Conservation (phyloP, 2,888 invertebrate species). For the Drosophila helvetica region DNA sequence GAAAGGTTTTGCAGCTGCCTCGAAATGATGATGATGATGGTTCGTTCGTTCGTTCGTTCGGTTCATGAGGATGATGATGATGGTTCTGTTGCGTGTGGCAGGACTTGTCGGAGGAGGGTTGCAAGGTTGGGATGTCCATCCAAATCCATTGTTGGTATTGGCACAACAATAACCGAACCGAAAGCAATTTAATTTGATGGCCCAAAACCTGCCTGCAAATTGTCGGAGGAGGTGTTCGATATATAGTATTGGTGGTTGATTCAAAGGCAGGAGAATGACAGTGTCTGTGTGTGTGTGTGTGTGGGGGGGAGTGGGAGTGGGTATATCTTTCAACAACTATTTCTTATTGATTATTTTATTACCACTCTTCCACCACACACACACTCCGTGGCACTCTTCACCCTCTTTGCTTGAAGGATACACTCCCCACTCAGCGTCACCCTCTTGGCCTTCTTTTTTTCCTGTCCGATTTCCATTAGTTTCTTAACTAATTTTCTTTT, state of each 20-base stretch:
- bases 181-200: slow-evolving; percentile 69
- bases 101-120: slow-evolving; percentile 64
- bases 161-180: slow-evolving; percentile 65
- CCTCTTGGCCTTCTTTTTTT: not conserved
- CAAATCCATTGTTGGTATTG: slow-evolving; percentile 56
- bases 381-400: slow-evolving; percentile 12
- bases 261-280: slow-evolving; percentile 7
- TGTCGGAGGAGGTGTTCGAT: slow-evolving; percentile 24
- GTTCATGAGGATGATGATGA: slow-evolving; percentile 15
- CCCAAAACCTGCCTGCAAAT: slow-evolving; percentile 49
- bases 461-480: not conserved
- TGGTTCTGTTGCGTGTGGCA: slow-evolving; percentile 62
- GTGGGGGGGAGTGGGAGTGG: slow-evolving; percentile 17
- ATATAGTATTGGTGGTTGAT: slow-evolving; percentile 33
- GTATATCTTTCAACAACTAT: slow-evolving; percentile 22
- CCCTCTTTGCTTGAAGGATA: not conserved
- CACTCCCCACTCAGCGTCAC: not conserved
- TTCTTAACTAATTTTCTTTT: not conserved
- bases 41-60: slow-evolving; percentile 19
- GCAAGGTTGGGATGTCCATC: slow-evolving; percentile 42
- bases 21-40: slow-evolving; percentile 29
- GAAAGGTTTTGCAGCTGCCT: slow-evolving; percentile 32
- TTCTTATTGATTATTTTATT: slow-evolving; percentile 66
- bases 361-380: slow-evolving; percentile 39
- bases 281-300: slow-evolving; percentile 3